Conservation (phyloP, 2,797 vertebrate genomes). For the Coendou prehensilis region DNA sequence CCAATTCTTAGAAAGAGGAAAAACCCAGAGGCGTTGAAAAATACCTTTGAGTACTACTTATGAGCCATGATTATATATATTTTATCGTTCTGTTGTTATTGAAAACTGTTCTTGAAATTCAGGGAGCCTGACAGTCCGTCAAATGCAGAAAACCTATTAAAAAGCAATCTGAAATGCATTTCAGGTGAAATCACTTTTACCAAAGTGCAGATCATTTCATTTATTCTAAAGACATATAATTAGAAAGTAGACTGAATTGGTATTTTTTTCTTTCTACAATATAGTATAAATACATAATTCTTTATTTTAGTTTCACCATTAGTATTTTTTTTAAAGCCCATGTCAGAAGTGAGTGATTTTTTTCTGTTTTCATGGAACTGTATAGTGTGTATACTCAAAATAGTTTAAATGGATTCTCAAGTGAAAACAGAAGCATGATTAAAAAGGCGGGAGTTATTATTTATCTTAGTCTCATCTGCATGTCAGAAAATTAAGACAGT, state of each 20-base stretch:
- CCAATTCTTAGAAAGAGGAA: constrained; percentile 58
- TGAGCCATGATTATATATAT: constrained; percentile 84
- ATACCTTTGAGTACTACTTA: constrained; percentile 70
- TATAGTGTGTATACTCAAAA: constrained; percentile 42
- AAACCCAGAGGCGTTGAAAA: constrained; percentile 71
- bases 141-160: constrained; percentile 86
- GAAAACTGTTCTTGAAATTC: constrained; percentile 87
- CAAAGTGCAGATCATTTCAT: constrained; percentile 85
- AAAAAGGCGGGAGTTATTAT: constrained; percentile 79
- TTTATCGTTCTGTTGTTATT: constrained; percentile 86
- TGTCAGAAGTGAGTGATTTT: constrained; percentile 58
- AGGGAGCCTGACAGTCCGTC: constrained; percentile 80
- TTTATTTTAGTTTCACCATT: constrained; percentile 54
- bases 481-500: constrained; percentile 88
- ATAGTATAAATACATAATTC: constrained; percentile 56
- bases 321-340: constrained; percentile 70
- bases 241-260: constrained; percentile 74
- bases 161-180: constrained; percentile 87
- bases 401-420: constrained; percentile 78
- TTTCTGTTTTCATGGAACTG: constrained; percentile 64
- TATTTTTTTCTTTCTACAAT: constrained; percentile 56
- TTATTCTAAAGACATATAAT: constrained; percentile 87
- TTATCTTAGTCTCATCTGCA: constrained; percentile 82
- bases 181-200: constrained; percentile 87
- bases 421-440: constrained; percentile 78